These are phyloP conservation scores for Masticophis lateralis DNA, from an alignment of 2,797 vertebrate genomes.

Conservation along the genomic window DNA sequence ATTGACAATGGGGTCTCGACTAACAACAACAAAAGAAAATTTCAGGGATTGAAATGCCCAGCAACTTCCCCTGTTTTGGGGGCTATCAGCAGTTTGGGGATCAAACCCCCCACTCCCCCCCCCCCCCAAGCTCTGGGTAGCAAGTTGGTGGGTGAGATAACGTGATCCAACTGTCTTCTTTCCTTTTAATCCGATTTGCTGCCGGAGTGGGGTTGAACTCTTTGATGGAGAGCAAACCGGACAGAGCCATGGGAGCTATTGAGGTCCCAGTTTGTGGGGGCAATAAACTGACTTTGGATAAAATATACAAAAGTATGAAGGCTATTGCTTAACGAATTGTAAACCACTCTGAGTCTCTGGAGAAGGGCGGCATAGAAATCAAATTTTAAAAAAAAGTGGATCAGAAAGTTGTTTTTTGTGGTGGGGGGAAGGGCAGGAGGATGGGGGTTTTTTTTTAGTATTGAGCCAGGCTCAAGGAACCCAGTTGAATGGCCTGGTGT, in stretches of 20 bases:
- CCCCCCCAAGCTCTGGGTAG: neutral
- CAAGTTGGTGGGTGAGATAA: neutral
- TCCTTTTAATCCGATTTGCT: neutral
- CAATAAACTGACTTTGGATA: too few species aligned
- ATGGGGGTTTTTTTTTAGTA: too few species aligned
- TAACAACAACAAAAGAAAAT: neutral
- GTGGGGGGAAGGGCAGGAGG: too few species aligned
- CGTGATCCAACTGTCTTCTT: neutral
- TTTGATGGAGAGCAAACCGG: neutral
- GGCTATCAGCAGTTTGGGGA: neutral
- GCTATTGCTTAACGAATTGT: too few species aligned
- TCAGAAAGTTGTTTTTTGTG: neutral
- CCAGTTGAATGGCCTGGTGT: neutral
- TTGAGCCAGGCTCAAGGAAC: neutral
- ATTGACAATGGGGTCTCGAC: too few species aligned
- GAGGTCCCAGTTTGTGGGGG: too few species aligned
- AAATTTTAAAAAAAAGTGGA: too few species aligned
- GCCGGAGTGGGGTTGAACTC: neutral
- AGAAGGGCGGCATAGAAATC: too few species aligned
- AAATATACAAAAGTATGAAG: too few species aligned
- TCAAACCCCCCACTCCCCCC: neutral
- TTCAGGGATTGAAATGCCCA: neutral
- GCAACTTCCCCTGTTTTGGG: neutral
- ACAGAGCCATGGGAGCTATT: neutral
- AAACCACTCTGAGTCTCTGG: too few species aligned